Conservation (phyloP, 2,888 invertebrate species). For the Bellardia bayeri region DNA sequence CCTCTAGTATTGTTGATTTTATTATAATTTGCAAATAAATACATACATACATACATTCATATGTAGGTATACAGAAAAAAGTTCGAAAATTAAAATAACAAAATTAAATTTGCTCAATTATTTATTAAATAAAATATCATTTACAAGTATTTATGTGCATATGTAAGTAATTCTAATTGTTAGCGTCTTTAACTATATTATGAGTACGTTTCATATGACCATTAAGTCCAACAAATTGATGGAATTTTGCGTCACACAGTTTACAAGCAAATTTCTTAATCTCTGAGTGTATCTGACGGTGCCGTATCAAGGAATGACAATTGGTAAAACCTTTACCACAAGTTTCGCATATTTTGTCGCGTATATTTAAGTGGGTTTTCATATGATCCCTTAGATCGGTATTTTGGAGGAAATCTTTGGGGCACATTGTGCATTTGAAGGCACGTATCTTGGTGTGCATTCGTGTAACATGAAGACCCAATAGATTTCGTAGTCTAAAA, state of each 20-base stretch:
- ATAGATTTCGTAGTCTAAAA: slow-evolving; percentile 77
- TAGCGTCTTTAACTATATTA: slow-evolving; percentile 74
- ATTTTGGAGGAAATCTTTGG: slow-evolving; percentile 78
- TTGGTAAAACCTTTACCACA: slow-evolving; percentile 81
- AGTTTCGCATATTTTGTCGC: slow-evolving; percentile 80
- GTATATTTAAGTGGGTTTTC: slow-evolving; percentile 80
- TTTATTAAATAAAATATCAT: background rate
- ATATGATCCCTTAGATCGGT: slow-evolving; percentile 79
- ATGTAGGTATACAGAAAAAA: background rate
- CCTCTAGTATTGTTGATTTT: no score
- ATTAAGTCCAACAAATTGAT: slow-evolving; percentile 81
- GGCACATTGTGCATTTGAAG: slow-evolving; percentile 75
- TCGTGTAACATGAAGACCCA: slow-evolving; percentile 76
- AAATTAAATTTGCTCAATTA: background rate
- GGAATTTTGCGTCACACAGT: slow-evolving; percentile 79
- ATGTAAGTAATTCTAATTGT: slow-evolving; percentile 38
- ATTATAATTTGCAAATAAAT: no score
- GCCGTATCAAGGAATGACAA: slow-evolving; percentile 79
- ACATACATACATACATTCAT: no score
- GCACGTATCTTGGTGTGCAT: slow-evolving; percentile 73
- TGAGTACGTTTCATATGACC: slow-evolving; percentile 81
- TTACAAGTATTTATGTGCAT: background rate
- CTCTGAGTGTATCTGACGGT: slow-evolving; percentile 80
- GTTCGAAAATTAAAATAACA: background rate
- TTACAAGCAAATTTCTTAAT: slow-evolving; percentile 80